Base-by-base conservation (phyloP, 2,113 vertebrate species). In the Deroptyus accipitrinus region DNA sequence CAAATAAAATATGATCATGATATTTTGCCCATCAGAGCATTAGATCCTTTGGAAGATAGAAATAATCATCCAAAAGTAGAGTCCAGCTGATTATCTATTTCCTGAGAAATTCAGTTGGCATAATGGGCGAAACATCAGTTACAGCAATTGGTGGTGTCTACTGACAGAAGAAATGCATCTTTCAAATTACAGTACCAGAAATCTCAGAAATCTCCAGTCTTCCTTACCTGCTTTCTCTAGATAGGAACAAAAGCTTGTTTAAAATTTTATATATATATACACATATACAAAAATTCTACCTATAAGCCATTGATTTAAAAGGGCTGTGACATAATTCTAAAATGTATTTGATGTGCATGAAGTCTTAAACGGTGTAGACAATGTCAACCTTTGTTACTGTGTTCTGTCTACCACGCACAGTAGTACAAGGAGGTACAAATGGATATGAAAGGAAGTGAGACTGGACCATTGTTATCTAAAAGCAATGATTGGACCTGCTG, bases 51-150 rank as follows among this genome's bases (percentile, higher is more conserved):
- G 52, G 46, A 93, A 74, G 74, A 69, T 55, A 86, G 79, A 96
- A 93, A 86, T 96, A 97, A 97, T 97, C 68, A 96, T 72, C 62
- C 86, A 86, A 69, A 63, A 76, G 68, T 87, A 73, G 76, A 74
- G 62, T 96, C 46, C 68, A 86, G 49, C 41, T 97, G 87, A 97
- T 97, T 97, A 96, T 95, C 92, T 95, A 20, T 96, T 95, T 83
- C 91, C 88, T 30, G 48, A 98, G 86, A 94, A 95, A 74, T 64
- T 3, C 59, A 84, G 41, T 44, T 69, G 59, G 55, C 85, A 17
- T 93, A 97, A 97, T 83, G 75, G 88, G 94, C 81, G 85, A 97
- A 97, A 90, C 90, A 90, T 96, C 96, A 97, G 37, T 95, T 93
- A 74, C 18, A 57, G 17, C 28, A 82, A 46, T 63, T 90, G 35